A percentile compares a stretch with the other conserved stretches of the same genome.
Conservation (phyloP, 2,888 invertebrate genomes). For the Agelastica alni region DNA sequence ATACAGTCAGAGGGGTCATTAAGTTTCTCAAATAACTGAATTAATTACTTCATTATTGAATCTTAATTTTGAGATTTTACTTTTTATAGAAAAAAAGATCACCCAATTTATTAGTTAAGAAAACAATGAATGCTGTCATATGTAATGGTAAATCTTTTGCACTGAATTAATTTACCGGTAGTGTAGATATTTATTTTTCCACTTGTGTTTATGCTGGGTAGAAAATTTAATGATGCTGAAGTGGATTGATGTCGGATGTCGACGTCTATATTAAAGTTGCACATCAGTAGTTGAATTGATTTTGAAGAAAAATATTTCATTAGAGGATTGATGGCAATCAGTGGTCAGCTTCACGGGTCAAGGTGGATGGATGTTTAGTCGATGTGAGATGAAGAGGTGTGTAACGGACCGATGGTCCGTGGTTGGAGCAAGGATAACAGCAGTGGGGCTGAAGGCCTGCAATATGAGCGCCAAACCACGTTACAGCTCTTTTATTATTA, state of each 20-base stretch:
- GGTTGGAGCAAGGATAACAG: conserved; percentile 53
- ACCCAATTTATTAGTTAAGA: too few relatives aligned
- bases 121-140: too few relatives aligned
- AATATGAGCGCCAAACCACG: conserved; percentile 53
- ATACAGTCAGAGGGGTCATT: too few relatives aligned
- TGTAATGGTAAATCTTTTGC: too few relatives aligned
- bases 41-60: too few relatives aligned
- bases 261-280: conserved; percentile 7
- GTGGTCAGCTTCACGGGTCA: conserved; percentile 40
- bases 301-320: conserved; percentile 11
- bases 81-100: too few relatives aligned
- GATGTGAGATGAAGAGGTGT: conserved; percentile 52
- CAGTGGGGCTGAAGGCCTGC: conserved; percentile 53
- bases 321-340: conserved; percentile 27
- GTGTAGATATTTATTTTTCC: background rate
- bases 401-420: conserved; percentile 45
- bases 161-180: too few relatives aligned
- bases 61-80: too few relatives aligned
- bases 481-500: conserved; percentile 24
- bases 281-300: conserved; percentile 16
- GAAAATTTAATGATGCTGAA: conserved; percentile 8
- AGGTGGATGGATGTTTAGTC: conserved; percentile 49
- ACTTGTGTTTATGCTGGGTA: conserved; percentile 2
- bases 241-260: conserved; percentile 13
- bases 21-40: too few relatives aligned